Conservation (phyloP, 2,113 vertebrate genomes). For the Shinisaurus crocodilurus region DNA sequence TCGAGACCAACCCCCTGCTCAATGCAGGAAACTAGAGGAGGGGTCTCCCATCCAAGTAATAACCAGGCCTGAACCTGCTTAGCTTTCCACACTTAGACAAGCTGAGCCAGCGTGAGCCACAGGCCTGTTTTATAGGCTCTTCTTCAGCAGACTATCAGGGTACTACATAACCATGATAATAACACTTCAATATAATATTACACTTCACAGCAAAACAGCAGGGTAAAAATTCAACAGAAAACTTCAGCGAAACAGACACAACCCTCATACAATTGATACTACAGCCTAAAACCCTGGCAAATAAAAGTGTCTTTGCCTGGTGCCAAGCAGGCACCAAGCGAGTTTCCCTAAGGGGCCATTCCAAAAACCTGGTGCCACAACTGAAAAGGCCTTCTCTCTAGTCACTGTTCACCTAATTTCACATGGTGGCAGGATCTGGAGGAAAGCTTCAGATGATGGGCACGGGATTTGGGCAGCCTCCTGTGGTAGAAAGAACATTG, state of each 20-base stretch:
- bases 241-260: background rate
- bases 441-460: no score
- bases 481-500: no score
- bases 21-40: no score
- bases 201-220: background rate
- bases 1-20: no score
- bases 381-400: background rate
- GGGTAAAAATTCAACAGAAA: background rate
- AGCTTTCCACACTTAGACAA: no score
- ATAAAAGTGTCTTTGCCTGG: background rate
- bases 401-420: no score
- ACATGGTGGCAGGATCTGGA: no score
- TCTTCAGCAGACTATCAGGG: background rate
- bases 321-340: background rate
- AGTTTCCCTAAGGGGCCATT: no score
- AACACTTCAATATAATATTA: background rate
- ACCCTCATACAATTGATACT: background rate
- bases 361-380: background rate
- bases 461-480: no score
- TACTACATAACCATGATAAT: background rate
- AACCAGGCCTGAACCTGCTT: no score
- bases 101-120: no score
- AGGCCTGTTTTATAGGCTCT: background rate
- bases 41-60: no score
- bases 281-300: background rate